Evolutionary conservation across 2,888 invertebrate species (phyloP).

Genomic region (Abrostola tripartita): DNA sequence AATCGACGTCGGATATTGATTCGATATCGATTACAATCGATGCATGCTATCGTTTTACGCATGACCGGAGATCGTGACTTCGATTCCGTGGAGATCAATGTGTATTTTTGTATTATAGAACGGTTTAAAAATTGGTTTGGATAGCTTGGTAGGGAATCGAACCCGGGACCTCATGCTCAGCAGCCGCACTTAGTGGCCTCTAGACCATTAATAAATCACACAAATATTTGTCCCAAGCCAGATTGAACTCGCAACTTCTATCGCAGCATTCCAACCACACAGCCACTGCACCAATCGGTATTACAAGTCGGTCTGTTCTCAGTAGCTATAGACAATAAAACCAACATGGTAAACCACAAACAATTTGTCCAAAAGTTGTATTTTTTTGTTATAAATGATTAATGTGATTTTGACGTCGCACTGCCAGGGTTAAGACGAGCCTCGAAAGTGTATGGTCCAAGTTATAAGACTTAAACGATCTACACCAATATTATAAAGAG

Average conservation of each 20-base stretch:
- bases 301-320: constrained; percentile 11
- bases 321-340: constrained; percentile 60
- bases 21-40: constrained; percentile 48
- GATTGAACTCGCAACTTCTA: too few relatives aligned
- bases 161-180: too few relatives aligned
- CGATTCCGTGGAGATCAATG: constrained; percentile 3
- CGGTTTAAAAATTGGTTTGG: too few relatives aligned
- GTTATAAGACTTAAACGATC: constrained; percentile 23
- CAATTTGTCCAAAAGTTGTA: constrained; percentile 67
- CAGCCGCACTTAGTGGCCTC: too few relatives aligned
- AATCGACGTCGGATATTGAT: constrained; percentile 31
- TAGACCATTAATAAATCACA: too few relatives aligned
- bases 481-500: too few relatives aligned
- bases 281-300: too few relatives aligned
- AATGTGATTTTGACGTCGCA: constrained; percentile 48
- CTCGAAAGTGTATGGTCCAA: constrained; percentile 46
- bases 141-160: too few relatives aligned
- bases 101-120: constrained; percentile 3
- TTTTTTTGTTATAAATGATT: constrained; percentile 63
- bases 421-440: constrained; percentile 18
- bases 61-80: constrained; percentile 48
- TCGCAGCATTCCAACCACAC: too few relatives aligned
- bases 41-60: constrained; percentile 29
- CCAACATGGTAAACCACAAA: constrained; percentile 48
- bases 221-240: too few relatives aligned